Conservation (phyloP, 1,140 invertebrate genomes). For the Danaus plexippus region DNA sequence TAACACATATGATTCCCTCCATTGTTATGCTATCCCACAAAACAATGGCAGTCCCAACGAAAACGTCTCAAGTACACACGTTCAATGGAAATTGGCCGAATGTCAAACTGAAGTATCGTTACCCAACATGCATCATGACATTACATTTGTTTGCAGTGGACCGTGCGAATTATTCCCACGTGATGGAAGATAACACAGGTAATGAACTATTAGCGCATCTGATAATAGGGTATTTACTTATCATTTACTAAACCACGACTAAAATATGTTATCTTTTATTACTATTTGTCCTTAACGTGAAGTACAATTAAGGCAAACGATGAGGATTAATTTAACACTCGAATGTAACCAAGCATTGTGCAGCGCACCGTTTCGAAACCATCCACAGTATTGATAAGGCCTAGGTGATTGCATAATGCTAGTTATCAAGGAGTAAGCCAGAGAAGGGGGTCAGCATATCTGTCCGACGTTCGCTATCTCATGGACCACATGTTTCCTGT, state of each 20-base stretch:
- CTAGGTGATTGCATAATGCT: too few species aligned
- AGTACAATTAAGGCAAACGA: too few species aligned
- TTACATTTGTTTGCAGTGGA: constrained; percentile 53
- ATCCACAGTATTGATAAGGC: too few species aligned
- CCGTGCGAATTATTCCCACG: constrained; percentile 59
- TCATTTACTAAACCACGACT: too few species aligned
- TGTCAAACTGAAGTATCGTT: constrained; percentile 49
- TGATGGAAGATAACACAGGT: constrained; percentile 30
- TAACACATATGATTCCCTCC: constrained; percentile 6
- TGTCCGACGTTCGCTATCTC: constrained; percentile 18
- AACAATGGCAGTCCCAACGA: constrained; percentile 37
- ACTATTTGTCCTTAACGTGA: too few species aligned
- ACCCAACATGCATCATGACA: constrained; percentile 64
- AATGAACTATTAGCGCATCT: constrained; percentile 41
- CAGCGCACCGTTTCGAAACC: too few species aligned
- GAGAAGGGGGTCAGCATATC: constrained; percentile 19
- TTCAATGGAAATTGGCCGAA: constrained; percentile 52
- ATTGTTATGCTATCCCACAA: constrained; percentile 22
- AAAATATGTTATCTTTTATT: too few species aligned
- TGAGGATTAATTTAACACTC: too few species aligned
- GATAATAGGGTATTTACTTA: constrained; percentile 8
- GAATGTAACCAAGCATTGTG: too few species aligned
- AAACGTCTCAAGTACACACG: constrained; percentile 49
- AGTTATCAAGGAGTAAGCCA: background rate
- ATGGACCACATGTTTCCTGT: constrained; percentile 23